phyloP scores from a whole-genome alignment of 1,140 invertebrate species.

The Anastrepha ludens region DNA sequence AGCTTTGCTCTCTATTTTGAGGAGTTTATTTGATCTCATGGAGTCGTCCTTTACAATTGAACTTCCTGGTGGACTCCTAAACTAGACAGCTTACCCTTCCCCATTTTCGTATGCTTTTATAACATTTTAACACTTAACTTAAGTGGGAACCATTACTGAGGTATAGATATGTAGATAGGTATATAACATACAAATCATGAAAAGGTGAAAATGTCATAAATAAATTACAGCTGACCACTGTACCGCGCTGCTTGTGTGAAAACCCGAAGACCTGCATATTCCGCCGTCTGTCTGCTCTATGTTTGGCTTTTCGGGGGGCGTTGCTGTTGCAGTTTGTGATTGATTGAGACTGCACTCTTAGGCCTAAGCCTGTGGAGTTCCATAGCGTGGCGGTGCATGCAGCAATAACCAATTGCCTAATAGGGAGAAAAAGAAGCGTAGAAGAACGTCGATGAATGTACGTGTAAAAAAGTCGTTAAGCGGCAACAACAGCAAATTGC shows the following conservation, averaged over 20 bases:
- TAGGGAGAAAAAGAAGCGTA: slow-evolving; percentile 13
- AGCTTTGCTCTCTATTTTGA: too few species aligned
- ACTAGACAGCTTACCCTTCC: too few species aligned
- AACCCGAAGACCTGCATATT: background rate
- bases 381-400: slow-evolving; percentile 28
- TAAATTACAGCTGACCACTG: background rate
- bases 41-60: too few species aligned
- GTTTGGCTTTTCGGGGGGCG: slow-evolving; percentile 22
- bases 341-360: slow-evolving; percentile 49
- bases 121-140: too few species aligned
- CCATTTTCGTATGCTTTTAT: too few species aligned
- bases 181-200: too few species aligned
- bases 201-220: too few species aligned
- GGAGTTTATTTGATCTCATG: too few species aligned
- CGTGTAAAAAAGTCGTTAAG: slow-evolving; percentile 49
- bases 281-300: background rate
- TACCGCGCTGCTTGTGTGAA: background rate
- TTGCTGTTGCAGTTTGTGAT: slow-evolving; percentile 48
- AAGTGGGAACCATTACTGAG: too few species aligned
- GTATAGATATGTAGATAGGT: too few species aligned
- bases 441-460: background rate
- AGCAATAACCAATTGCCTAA: slow-evolving; percentile 45
- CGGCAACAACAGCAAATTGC: slow-evolving; percentile 47
- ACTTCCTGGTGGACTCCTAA: too few species aligned
- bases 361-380: background rate